These are phyloP conservation scores for Congeria kusceri DNA, from an alignment of 2,888 invertebrate genomes.

Conservation along the genomic window DNA sequence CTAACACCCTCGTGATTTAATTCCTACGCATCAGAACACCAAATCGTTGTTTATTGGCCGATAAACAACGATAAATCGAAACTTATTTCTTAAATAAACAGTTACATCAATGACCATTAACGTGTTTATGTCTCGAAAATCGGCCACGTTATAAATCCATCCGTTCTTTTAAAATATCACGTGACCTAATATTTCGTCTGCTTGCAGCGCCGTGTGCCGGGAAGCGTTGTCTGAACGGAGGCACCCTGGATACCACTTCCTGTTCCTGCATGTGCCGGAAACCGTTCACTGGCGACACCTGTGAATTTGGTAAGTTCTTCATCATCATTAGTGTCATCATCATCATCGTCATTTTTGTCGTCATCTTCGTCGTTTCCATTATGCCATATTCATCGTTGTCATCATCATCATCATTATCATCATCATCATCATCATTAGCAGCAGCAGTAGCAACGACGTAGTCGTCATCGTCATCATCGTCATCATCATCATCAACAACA, in stretches of 20 bases:
- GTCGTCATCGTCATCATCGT: no score
- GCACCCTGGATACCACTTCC: constrained; percentile 66
- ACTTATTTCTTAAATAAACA: no score
- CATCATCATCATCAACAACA: no score
- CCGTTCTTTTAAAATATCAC: no score
- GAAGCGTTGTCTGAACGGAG: constrained; percentile 72
- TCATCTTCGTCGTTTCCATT: constrained; percentile 6
- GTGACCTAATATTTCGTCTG: background rate
- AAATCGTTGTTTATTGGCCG: no score
- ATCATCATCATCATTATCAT: constrained; percentile 10
- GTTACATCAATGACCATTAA: no score
- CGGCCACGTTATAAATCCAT: no score
- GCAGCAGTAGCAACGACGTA: no score
- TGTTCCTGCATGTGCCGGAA: constrained; percentile 70
- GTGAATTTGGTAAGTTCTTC: constrained; percentile 68
- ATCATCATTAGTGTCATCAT: constrained; percentile 38
- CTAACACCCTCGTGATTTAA: no score
- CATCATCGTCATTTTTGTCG: constrained; percentile 33
- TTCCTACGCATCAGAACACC: no score
- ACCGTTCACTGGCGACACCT: constrained; percentile 68
- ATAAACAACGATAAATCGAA: no score
- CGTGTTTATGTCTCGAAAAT: no score
- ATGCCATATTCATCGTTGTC: constrained; percentile 4
- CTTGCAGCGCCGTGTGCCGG: constrained; percentile 71
- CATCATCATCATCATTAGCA: background rate